Percentiles rank a stretch among this genome's conserved stretches.
These are phyloP conservation scores for Parazoanthus swiftii DNA, from an alignment of 92 coral and sea anemone species.

Conservation along the genomic window DNA sequence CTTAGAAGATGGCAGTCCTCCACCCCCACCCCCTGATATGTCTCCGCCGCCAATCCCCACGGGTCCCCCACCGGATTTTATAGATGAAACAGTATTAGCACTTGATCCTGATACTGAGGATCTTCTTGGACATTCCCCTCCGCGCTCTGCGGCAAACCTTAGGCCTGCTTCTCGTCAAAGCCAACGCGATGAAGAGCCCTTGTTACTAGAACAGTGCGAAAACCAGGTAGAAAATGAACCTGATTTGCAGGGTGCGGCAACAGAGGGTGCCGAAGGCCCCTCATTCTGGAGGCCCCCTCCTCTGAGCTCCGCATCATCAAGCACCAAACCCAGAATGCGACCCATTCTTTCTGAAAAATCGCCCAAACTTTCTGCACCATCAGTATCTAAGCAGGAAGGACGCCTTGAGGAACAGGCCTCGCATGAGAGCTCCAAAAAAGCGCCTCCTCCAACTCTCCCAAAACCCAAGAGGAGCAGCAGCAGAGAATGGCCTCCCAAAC, in stretches of 20 bases:
- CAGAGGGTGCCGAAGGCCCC: constrained; percentile 16
- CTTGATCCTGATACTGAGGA: constrained; percentile 57
- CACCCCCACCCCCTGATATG: constrained; percentile 70
- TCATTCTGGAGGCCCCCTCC: constrained; percentile 42
- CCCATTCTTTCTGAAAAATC: constrained; percentile 26
- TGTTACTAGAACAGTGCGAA: constrained; percentile 44
- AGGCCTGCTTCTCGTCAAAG: constrained; percentile 69
- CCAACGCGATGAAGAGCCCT: constrained; percentile 46
- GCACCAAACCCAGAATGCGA: constrained; percentile 6
- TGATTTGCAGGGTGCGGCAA: constrained; percentile 40
- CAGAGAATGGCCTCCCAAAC: constrained; percentile 41
- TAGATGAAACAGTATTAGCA: constrained; percentile 52
- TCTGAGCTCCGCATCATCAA: constrained; percentile 16
- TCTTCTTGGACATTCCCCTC: constrained; percentile 73
- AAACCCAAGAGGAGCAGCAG: constrained; percentile 61
- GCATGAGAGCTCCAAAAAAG: constrained; percentile 48
- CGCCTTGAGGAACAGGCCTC: background rate
- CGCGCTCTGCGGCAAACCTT: constrained; percentile 68
- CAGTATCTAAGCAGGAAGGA: background rate
- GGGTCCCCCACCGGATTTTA: constrained; percentile 75
- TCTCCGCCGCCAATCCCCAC: constrained; percentile 84
- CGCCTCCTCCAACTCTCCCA: constrained; percentile 74
- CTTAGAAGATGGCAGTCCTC: constrained; percentile 50
- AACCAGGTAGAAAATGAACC: constrained; percentile 55
- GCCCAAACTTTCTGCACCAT: constrained; percentile 10